These are phyloP conservation scores for Philaethria dido DNA, from an alignment of 2,888 invertebrate genomes.

Conservation along the genomic window DNA sequence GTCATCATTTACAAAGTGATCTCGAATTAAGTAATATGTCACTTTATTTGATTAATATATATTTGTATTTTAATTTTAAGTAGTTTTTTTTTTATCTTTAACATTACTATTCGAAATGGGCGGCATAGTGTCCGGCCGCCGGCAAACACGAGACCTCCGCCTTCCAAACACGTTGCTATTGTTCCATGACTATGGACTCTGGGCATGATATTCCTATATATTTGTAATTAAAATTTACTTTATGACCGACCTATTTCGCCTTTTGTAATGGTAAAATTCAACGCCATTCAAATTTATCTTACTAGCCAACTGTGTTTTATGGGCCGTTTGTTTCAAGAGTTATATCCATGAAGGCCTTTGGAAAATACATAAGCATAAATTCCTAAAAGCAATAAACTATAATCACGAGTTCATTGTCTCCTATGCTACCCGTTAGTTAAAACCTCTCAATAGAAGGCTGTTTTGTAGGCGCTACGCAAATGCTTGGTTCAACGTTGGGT, in stretches of 20 bases:
- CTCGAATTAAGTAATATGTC: background rate
- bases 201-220: slow-evolving; percentile 55
- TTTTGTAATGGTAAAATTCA: slow-evolving; percentile 39
- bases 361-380: slow-evolving; percentile 38
- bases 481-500: slow-evolving; percentile 60
- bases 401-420: slow-evolving; percentile 65
- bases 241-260: slow-evolving; percentile 45
- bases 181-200: slow-evolving; percentile 61
- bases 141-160: slow-evolving; percentile 73
- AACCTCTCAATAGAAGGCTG: slow-evolving; percentile 55
- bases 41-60: background rate
- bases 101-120: slow-evolving; percentile 62
- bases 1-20: background rate
- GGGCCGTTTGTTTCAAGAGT: slow-evolving; percentile 34
- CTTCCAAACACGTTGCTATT: slow-evolving; percentile 74
- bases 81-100: slow-evolving; percentile 36
- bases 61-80: too few relatives aligned
- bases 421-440: slow-evolving; percentile 57
- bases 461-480: slow-evolving; percentile 64
- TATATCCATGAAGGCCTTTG: slow-evolving; percentile 32
- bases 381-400: slow-evolving; percentile 54
- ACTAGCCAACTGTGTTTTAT: slow-evolving; percentile 33
- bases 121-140: slow-evolving; percentile 60
- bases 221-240: slow-evolving; percentile 70
- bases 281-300: slow-evolving; percentile 37